phyloP scores from a whole-genome alignment of 2,888 invertebrate genomes.

The Eristalis tenax region DNA sequence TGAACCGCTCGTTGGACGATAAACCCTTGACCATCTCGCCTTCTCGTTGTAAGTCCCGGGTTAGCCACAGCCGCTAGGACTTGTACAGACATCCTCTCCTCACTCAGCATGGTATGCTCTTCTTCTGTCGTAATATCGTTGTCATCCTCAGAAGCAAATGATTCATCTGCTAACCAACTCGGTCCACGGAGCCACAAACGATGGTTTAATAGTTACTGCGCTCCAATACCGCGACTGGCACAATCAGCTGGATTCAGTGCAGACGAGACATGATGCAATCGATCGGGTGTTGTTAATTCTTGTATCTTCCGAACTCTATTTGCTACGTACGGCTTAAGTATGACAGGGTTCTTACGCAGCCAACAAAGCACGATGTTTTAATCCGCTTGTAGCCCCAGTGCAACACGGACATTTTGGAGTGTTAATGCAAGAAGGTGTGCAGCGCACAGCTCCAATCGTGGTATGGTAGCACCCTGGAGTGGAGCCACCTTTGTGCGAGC shows the following conservation, averaged over 20 bases:
- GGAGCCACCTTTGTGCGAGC: too few species aligned
- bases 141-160: too few species aligned
- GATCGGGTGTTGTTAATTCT: too few species aligned
- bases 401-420: too few species aligned
- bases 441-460: slow-evolving; percentile 12
- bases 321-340: too few species aligned
- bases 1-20: background rate
- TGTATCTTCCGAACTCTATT: too few species aligned
- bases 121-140: too few species aligned
- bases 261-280: background rate
- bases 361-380: slow-evolving; percentile 29
- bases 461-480: slow-evolving; percentile 2
- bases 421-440: too few species aligned
- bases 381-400: background rate
- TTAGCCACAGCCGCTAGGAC: background rate
- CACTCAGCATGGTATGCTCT: background rate
- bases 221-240: background rate
- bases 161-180: too few species aligned
- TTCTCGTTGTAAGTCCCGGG: too few species aligned
- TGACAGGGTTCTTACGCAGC: slow-evolving; percentile 2
- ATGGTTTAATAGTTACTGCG: background rate
- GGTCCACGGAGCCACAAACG: background rate
- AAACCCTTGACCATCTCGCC: too few species aligned
- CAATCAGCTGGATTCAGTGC: slow-evolving; percentile 1
- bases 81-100: background rate